Evolutionary conservation across 2,888 invertebrate genomes (phyloP).

Genomic region (Pinctada fucata): DNA sequence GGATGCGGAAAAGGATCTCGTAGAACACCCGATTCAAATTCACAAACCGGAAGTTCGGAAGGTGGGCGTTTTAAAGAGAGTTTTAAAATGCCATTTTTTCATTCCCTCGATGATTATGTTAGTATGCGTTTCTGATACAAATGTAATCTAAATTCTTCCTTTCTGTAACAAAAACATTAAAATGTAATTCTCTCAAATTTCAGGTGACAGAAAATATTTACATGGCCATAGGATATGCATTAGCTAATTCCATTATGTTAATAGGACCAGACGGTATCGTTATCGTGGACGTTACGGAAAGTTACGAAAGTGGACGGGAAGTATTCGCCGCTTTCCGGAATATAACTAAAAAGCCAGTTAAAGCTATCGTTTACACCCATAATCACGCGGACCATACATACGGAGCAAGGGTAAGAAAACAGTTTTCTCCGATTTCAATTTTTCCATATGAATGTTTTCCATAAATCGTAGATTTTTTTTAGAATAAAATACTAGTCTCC

Average conservation of each 20-base stretch:
- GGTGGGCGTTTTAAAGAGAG: not conserved
- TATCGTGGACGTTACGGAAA: conserved; percentile 71
- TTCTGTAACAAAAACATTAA: too few relatives aligned
- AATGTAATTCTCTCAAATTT: not conserved
- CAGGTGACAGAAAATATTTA: conserved; percentile 68
- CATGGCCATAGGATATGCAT: conserved; percentile 67
- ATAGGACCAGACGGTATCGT: conserved; percentile 64
- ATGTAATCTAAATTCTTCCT: too few relatives aligned
- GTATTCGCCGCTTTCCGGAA: conserved; percentile 63
- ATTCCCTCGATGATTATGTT: too few relatives aligned
- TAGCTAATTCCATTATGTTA: conserved; percentile 69
- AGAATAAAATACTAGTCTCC: too few relatives aligned
- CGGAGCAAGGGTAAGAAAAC: conserved; percentile 60
- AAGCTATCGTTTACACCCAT: conserved; percentile 70
- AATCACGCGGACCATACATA: conserved; percentile 69
- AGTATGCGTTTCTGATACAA: too few relatives aligned
- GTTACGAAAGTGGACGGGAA: conserved; percentile 53
- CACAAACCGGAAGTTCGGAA: not conserved
- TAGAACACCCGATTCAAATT: not conserved
- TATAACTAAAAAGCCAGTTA: conserved; percentile 62
- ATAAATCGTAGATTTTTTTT: too few relatives aligned
- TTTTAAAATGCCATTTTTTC: too few relatives aligned
- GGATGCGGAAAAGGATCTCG: not conserved
- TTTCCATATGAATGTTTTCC: too few relatives aligned
- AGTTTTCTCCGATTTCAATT: not conserved